phyloP scores from a whole-genome alignment of 2,113 vertebrate species.

The Megalops atlanticus region DNA sequence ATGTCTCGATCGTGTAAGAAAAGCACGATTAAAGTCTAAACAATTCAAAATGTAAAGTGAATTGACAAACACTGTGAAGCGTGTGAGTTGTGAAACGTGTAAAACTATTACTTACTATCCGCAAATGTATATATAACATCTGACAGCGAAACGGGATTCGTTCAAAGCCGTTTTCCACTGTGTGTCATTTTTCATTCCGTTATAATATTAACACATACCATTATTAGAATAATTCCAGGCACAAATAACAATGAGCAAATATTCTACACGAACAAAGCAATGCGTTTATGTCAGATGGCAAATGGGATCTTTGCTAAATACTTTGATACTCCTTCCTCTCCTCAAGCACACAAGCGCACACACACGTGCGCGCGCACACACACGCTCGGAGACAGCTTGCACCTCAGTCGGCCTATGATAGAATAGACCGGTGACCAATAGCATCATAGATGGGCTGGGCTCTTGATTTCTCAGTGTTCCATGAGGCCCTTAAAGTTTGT shows the following conservation, averaged over 20 bases:
- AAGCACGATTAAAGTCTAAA: too few relatives aligned
- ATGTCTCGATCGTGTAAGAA: too few relatives aligned
- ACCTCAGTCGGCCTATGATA: constrained; percentile 54
- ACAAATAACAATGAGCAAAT: neutral
- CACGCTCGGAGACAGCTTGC: neutral
- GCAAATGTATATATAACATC: too few relatives aligned
- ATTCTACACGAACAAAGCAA: constrained; percentile 6
- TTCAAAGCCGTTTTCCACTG: too few relatives aligned
- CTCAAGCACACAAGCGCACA: neutral
- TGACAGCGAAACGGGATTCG: too few relatives aligned
- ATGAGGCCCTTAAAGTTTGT: constrained; percentile 81
- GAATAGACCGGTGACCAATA: constrained; percentile 71
- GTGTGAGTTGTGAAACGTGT: too few relatives aligned
- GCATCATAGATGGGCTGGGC: constrained; percentile 64
- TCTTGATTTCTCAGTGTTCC: constrained; percentile 62
- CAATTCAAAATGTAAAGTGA: too few relatives aligned
- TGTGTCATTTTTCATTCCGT: too few relatives aligned
- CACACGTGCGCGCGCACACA: constrained; percentile 8
- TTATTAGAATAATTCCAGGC: neutral
- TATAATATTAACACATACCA: too few relatives aligned
- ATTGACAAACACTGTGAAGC: too few relatives aligned
- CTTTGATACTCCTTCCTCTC: constrained; percentile 12
- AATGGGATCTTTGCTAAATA: neutral
- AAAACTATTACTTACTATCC: too few relatives aligned
- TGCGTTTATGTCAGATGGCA: neutral